Evolutionary conservation across 1,140 invertebrate genomes (phyloP).

Genomic region (Cyrtorhinus lividipennis): DNA sequence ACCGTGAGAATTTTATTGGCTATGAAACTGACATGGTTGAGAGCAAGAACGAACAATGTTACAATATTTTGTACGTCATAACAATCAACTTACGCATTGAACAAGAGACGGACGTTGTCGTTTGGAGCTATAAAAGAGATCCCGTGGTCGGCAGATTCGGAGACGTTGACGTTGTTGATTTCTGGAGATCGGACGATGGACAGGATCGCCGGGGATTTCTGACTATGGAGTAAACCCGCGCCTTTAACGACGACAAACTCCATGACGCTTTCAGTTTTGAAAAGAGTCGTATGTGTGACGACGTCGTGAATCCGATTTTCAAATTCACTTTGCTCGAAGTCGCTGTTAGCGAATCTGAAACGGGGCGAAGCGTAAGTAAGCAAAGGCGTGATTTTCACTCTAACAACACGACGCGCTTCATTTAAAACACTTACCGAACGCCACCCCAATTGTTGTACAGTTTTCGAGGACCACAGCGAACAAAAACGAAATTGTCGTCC

Average conservation of each 20-base stretch:
- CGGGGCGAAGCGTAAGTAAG: no score
- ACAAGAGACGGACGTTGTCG: conserved; percentile 37
- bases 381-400: no score
- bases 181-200: conserved; percentile 69
- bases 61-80: background rate
- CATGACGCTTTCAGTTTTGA: conserved; percentile 54
- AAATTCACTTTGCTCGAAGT: conserved; percentile 76
- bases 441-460: conserved; percentile 83
- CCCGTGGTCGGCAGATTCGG: conserved; percentile 74
- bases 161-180: conserved; percentile 69
- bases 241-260: conserved; percentile 77
- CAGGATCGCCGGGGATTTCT: conserved; percentile 84
- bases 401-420: no score
- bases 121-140: conserved; percentile 82
- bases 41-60: no score
- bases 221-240: conserved; percentile 92
- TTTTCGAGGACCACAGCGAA: conserved; percentile 65
- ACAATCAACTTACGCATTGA: conserved; percentile 31
- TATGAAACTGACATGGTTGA: background rate
- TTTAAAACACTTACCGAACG: conserved; percentile 42
- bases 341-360: conserved; percentile 61
- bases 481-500: conserved; percentile 83
- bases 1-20: background rate
- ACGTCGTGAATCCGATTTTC: conserved; percentile 67
- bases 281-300: conserved; percentile 52